These are phyloP conservation scores for Palaemon carinicauda DNA, from an alignment of 1,140 invertebrate species.

Conservation along the genomic window DNA sequence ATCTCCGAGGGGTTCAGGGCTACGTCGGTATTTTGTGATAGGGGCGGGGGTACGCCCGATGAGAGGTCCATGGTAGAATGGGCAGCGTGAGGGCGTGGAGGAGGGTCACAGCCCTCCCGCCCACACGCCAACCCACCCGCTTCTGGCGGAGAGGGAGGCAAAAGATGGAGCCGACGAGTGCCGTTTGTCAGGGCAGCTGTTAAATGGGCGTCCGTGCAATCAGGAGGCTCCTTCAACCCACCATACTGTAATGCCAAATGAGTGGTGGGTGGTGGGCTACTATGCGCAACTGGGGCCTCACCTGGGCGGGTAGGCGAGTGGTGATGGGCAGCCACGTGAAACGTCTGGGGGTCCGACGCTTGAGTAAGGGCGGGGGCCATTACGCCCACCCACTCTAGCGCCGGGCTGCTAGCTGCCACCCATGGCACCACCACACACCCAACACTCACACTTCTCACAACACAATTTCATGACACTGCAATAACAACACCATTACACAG, in stretches of 20 bases:
- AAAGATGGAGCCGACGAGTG: constrained; percentile 20
- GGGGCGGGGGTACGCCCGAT: constrained; percentile 13
- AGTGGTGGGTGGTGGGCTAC: constrained; percentile 31
- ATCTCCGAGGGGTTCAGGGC: too few relatives aligned
- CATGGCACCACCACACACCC: constrained; percentile 36
- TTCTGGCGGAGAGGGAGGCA: constrained; percentile 24
- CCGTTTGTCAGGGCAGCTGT: constrained; percentile 44
- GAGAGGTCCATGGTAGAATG: constrained; percentile 52
- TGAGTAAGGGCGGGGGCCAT: constrained; percentile 79
- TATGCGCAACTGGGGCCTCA: constrained; percentile 22
- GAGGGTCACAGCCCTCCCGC: constrained; percentile 45
- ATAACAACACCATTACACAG: constrained; percentile 21
- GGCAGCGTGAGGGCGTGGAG: constrained; percentile 46
- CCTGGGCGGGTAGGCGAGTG: constrained; percentile 15
- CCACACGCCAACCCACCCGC: constrained; percentile 46
- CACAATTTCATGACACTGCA: neutral
- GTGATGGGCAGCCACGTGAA: constrained; percentile 58
- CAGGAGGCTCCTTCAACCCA: constrained; percentile 55
- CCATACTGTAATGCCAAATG: constrained; percentile 51
- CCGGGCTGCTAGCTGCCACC: constrained; percentile 60
- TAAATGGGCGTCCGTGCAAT: constrained; percentile 48
- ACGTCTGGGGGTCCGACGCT: constrained; percentile 70
- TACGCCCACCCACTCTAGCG: constrained; percentile 69
- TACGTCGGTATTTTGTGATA: neutral
- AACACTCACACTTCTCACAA: constrained; percentile 8